A percentile compares a stretch with the other conserved stretches of the same genome.
Evolutionary conservation across 1,140 invertebrate species (phyloP).

Genomic region (Stenopsyche tienmushanensis): DNA sequence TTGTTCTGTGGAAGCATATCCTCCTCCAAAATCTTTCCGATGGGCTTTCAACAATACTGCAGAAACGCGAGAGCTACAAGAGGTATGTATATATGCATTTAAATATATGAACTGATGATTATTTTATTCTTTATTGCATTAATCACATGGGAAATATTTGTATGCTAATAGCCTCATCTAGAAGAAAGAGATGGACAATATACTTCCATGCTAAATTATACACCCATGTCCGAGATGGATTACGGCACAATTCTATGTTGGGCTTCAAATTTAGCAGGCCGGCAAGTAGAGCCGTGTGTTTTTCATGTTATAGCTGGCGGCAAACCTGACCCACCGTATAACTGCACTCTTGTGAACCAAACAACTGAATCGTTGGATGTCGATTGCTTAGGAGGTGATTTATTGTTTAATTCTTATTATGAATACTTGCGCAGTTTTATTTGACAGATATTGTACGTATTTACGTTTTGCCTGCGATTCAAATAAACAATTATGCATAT

Average conservation of each 20-base stretch:
- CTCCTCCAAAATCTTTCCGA: conserved; percentile 78
- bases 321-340: conserved; percentile 77
- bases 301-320: conserved; percentile 74
- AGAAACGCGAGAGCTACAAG: conserved; percentile 74
- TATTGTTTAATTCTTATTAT: too few relatives aligned
- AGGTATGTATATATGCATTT: conserved; percentile 42
- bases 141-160: too few relatives aligned
- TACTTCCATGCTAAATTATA: conserved; percentile 69
- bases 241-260: conserved; percentile 72
- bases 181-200: conserved; percentile 56
- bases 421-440: too few relatives aligned
- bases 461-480: too few relatives aligned
- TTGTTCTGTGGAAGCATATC: conserved; percentile 85
- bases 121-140: too few relatives aligned
- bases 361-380: conserved; percentile 77
- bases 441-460: too few relatives aligned
- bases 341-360: conserved; percentile 78
- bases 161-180: conserved; percentile 31
- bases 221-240: conserved; percentile 65
- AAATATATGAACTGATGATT: not conserved
- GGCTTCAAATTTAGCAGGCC: conserved; percentile 66
- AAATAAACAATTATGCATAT: too few relatives aligned
- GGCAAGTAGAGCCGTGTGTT: conserved; percentile 68
- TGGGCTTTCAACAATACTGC: conserved; percentile 91
- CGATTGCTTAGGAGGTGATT: conserved; percentile 65